phyloP scores from a whole-genome alignment of 2,113 vertebrate genomes.

The Marcusenius ussheri region DNA sequence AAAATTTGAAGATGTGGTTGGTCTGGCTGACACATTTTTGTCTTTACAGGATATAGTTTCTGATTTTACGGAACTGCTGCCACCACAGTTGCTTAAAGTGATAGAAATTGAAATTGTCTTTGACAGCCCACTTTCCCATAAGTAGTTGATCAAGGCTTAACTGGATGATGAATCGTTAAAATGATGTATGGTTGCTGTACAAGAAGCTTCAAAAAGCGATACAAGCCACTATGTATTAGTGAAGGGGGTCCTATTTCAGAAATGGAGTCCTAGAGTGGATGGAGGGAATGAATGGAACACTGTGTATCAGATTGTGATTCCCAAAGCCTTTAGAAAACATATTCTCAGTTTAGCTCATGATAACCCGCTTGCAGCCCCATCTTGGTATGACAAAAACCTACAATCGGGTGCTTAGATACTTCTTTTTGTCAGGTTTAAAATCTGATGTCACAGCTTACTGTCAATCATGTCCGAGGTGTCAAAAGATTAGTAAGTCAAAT shows the following conservation, averaged over 20 bases:
- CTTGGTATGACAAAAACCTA: background rate
- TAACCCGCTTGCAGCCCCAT: background rate
- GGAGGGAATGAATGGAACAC: background rate
- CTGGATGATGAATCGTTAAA: no score
- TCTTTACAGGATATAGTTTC: no score
- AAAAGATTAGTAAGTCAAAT: background rate
- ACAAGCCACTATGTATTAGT: no score
- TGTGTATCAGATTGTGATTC: background rate
- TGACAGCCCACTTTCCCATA: no score
- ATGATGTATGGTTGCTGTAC: no score
- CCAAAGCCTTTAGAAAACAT: background rate
- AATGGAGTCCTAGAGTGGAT: background rate
- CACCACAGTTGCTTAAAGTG: no score
- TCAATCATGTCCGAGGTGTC: background rate
- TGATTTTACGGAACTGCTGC: no score
- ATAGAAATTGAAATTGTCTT: no score
- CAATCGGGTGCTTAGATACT: background rate
- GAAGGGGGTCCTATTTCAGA: background rate
- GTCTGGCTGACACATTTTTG: no score
- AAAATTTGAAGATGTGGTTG: no score
- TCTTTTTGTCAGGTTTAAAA: background rate
- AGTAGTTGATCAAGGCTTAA: no score
- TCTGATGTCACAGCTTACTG: background rate
- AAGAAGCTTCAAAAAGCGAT: no score
- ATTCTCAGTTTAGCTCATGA: conserved; percentile 4